Percentiles rank a stretch among this genome's conserved stretches.
Evolutionary conservation across 2,113 vertebrate genomes (phyloP).

Genomic region (Xenopus borealis): DNA sequence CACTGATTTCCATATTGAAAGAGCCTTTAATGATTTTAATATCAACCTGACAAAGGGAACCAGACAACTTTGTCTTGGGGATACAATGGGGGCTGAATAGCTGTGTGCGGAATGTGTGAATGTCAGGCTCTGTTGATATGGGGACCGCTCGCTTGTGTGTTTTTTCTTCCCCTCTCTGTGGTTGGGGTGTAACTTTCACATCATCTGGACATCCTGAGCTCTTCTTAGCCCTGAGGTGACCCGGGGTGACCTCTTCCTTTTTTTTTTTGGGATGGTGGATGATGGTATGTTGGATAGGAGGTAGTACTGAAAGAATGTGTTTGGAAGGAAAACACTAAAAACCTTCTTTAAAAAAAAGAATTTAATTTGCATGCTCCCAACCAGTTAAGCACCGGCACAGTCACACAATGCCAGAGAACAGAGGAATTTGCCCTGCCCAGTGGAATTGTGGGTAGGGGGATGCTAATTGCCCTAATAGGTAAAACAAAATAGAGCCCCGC

Average conservation of each 20-base stretch:
- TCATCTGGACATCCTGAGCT: constrained; percentile 57
- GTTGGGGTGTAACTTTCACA: constrained; percentile 60
- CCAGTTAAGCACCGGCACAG: no score
- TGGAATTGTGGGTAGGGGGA: no score
- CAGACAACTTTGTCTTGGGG: constrained; percentile 22
- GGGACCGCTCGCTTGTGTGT: constrained; percentile 27
- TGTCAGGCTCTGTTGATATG: constrained; percentile 21
- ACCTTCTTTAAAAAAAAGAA: no score
- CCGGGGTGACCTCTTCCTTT: constrained; percentile 56
- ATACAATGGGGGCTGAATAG: constrained; percentile 36
- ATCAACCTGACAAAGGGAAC: constrained; percentile 18
- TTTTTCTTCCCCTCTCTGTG: constrained; percentile 33
- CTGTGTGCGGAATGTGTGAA: constrained; percentile 5
- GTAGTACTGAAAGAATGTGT: constrained; percentile 52
- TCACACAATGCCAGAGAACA: no score
- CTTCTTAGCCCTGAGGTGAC: constrained; percentile 54
- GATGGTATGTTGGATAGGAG: neutral
- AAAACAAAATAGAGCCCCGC: no score
- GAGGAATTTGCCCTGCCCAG: no score
- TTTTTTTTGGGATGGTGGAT: no score
- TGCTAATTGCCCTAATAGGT: no score
- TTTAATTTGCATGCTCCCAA: no score
- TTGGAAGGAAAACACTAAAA: constrained; percentile 59
- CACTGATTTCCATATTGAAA: constrained; percentile 18
- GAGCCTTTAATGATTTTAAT: constrained; percentile 32